Conservation (phyloP, 2,113 vertebrate species). For the Poicephalus gulielmi region DNA sequence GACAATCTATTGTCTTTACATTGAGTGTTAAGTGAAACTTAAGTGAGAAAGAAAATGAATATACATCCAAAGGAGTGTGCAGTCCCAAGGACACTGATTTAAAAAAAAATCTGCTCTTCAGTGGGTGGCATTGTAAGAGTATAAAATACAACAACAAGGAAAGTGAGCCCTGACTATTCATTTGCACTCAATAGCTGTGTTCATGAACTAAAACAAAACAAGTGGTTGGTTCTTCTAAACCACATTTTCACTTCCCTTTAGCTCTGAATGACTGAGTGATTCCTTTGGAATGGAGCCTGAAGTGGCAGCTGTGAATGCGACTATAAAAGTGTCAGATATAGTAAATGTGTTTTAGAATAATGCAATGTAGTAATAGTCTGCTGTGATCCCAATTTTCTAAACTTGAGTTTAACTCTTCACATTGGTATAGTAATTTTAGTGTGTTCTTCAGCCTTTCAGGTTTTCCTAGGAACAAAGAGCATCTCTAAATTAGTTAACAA, state of each 20-base stretch:
- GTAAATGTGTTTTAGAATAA: not conserved
- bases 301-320: not conserved
- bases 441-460: not conserved
- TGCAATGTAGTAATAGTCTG: not conserved
- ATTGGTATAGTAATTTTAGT: not conserved
- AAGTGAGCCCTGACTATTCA: not conserved
- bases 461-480: not conserved
- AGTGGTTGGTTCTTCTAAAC: not conserved
- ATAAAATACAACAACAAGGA: not conserved
- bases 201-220: not conserved
- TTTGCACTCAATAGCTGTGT: not conserved
- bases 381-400: not conserved
- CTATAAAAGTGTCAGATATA: not conserved
- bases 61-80: not conserved
- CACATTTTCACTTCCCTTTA: not conserved
- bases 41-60: not conserved
- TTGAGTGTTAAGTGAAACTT: not conserved
- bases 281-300: not conserved
- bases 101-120: not conserved
- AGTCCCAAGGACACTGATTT: not conserved
- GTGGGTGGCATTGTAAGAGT: not conserved
- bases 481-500: not conserved
- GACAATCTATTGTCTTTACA: not conserved
- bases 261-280: not conserved
- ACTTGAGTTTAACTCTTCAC: not conserved